Base-by-base conservation (phyloP, 2,797 vertebrate genomes). In the Myripristis murdjan region DNA sequence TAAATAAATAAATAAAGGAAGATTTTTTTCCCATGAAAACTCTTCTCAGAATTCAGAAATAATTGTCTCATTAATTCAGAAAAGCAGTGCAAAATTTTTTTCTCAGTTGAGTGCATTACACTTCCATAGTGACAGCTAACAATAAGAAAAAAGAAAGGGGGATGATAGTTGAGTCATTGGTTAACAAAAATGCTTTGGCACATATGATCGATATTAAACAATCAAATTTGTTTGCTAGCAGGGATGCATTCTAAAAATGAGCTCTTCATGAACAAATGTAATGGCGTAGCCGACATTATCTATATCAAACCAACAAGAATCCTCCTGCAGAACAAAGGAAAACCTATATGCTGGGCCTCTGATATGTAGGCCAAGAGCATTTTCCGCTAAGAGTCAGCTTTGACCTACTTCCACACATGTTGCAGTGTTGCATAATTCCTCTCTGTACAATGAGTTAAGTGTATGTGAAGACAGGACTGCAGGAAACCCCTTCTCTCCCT, bases 371-470 rank as follows among this genome's bases (percentile, higher is more conserved):
- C 5, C 39, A 70, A 12, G n/a, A n/a, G 16, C 35, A 58, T 64
- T 43, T 57, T 5, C 4, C 10, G 46, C 16, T 6, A 48, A 3
- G 14, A n/a, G 31, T 49, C 28, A 20, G 43, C 41, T 26, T 14
- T 82, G 77, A 72, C 74, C 70, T 48, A 73, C 69, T 80, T 88
- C 51, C 22, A 49, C 69, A 44, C 20, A 46, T 64, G n/a, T 48
- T 47, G 63, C 33, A 43, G 51, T 1, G 48, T 88, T 81, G 73
- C 75, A 64, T 85, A 88, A 82, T 7, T 0, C 46, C 18, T 47
- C 15, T 60, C 60, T 77, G 53, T 10, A 37, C 18, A 56, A 51
- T 10, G 10, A 20, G 46, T 22, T 18, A 47, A 16, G 46, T 48
- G 20, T 48, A 23, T 60, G 57, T 31, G 51, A 55, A 24, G 15